Base-by-base conservation (phyloP, 2,888 invertebrate species). In the Protophormia terraenovae region DNA sequence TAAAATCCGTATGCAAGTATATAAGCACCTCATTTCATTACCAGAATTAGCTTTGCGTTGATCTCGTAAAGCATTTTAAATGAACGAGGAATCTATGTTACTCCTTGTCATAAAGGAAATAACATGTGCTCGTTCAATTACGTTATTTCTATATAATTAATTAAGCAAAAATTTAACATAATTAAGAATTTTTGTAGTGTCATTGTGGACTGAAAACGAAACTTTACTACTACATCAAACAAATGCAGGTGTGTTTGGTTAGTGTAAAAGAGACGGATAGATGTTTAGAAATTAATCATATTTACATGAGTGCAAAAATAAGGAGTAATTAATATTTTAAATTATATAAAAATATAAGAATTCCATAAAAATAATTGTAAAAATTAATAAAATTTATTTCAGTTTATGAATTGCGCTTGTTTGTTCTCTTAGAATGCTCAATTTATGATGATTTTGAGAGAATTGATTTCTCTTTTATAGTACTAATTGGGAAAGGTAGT, bases 1-100 rank as follows among this genome's bases (percentile, higher is more conserved):
- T 89, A 88, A 89, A 89, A 89, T 88, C 87, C 86, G 87, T 86
- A 89, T 87, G 89, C 89, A 89, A 89, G 89, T 90, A 90, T 90
- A 90, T 85, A 90, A 89, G 88, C 87, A 64, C 88, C 86, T 88
- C 88, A 89, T 88, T 88, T 88, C 84, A 71, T 78, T 86, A 50
- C 60, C 83, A 86, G 87, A 88, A 88, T 88, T 87, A 86, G 89
- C 89, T 89, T 89, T 89, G 89, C 88, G 87, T 88, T 88, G 87
- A 88, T 86, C 87, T 88, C 88, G 86, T 85, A 75, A 85, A 84
- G 86, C 79, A 38, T 75, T 85, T 85, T 75, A 38, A 38, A 55
- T 45, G 77, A 12, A 83, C 80, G 78, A 27, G 69, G 29, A 47
- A n/a, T 73, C 86, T 82, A 60, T 73, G 82, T 29, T 83, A 29